Percentiles rank a stretch among this genome's conserved stretches.
These are phyloP conservation scores for Dendrocincla fuliginosa DNA, from an alignment of 2,797 vertebrate species.

Conservation along the genomic window DNA sequence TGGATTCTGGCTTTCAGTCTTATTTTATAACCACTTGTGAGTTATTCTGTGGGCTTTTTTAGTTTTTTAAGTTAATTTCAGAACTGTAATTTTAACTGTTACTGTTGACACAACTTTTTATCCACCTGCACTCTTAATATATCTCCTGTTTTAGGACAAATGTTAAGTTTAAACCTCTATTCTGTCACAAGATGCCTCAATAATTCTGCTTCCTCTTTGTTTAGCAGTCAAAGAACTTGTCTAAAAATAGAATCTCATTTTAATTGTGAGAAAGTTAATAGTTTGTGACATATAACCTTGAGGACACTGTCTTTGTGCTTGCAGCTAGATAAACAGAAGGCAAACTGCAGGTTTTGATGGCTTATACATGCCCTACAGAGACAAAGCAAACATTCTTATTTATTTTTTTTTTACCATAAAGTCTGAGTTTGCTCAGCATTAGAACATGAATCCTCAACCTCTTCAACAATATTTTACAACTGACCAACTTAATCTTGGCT, in stretches of 20 bases:
- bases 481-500: not conserved
- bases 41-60: not conserved
- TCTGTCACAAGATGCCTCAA: not conserved
- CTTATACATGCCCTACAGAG: not conserved
- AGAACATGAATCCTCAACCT: not conserved
- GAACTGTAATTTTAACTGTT: not conserved
- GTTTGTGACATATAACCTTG: not conserved
- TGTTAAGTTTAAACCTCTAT: not conserved
- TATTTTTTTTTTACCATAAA: not conserved
- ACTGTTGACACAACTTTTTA: not conserved
- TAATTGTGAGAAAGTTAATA: not conserved
- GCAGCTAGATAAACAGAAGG: not conserved
- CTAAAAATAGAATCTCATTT: not conserved
- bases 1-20: not conserved
- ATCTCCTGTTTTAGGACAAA: not conserved
- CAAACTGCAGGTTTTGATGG: not conserved
- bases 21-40: not conserved
- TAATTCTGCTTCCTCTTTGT: not conserved
- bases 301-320: not conserved
- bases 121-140: not conserved
- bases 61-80: not conserved
- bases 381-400: not conserved
- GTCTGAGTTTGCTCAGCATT: not conserved
- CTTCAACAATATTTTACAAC: not conserved
- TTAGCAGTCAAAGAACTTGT: not conserved